Conservation (phyloP, 2,797 vertebrate genomes). For the Malacoraja senta region DNA sequence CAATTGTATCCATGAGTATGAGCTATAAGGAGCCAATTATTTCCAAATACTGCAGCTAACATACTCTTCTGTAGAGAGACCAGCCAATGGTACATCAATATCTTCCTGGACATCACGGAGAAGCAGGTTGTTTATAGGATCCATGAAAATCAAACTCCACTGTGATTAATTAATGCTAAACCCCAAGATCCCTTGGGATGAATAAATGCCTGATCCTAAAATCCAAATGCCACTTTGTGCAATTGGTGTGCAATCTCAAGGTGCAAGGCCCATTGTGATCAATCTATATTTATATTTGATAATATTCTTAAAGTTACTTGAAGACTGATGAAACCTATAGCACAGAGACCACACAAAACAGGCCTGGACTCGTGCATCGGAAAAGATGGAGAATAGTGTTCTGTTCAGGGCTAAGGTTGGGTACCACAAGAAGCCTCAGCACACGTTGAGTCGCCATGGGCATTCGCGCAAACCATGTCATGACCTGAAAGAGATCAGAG, state of each 20-base stretch:
- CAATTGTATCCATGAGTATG: neutral
- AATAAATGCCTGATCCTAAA: too few relatives aligned
- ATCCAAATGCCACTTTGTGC: too few relatives aligned
- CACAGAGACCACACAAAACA: too few relatives aligned
- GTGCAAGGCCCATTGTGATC: neutral
- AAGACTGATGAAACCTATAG: neutral
- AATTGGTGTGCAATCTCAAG: too few relatives aligned
- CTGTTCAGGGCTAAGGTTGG: too few relatives aligned
- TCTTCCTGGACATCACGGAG: neutral
- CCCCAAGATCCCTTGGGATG: too few relatives aligned
- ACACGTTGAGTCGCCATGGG: neutral
- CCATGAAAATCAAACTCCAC: too few relatives aligned
- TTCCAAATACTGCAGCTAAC: neutral
- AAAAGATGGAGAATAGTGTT: too few relatives aligned
- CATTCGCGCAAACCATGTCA: neutral
- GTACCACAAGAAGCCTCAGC: neutral
- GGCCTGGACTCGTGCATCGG: too few relatives aligned
- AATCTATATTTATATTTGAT: neutral
- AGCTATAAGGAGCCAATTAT: neutral
- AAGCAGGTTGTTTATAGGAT: neutral
- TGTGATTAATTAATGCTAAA: too few relatives aligned
- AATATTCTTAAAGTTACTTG: neutral
- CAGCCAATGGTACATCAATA: neutral
- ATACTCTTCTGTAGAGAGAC: neutral
- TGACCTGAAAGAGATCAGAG: too few relatives aligned